A percentile compares a stretch with the other conserved stretches of the same genome.
phyloP scores from a whole-genome alignment of 2,888 invertebrate species.

The Boloria selene region DNA sequence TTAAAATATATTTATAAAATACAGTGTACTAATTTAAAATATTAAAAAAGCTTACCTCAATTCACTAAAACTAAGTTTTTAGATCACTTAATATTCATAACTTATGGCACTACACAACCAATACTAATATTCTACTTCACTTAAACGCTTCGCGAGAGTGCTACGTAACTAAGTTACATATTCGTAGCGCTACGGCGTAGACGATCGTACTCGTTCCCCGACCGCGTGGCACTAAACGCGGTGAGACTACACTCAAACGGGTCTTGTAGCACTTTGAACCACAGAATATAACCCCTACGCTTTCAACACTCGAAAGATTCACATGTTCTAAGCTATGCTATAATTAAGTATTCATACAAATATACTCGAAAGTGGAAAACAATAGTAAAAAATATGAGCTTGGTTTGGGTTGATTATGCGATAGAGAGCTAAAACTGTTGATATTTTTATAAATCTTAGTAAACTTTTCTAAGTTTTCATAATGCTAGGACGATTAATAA shows the following conservation, averaged over 20 bases:
- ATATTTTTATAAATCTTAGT: too few species aligned
- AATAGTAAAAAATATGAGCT: too few species aligned
- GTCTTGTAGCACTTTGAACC: conserved; percentile 20
- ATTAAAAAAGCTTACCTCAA: conserved; percentile 7
- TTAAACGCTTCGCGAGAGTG: conserved; percentile 14
- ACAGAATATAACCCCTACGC: conserved; percentile 15
- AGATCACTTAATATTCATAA: conserved; percentile 4
- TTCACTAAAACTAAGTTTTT: not conserved
- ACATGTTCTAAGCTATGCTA: conserved; percentile 9
- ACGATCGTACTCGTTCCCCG: conserved; percentile 63
- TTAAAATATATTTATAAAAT: not conserved
- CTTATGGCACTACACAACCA: not conserved
- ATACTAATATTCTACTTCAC: conserved; percentile 1
- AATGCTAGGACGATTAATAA: too few species aligned
- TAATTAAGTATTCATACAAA: conserved; percentile 18
- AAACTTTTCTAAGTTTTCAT: too few species aligned
- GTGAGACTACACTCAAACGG: conserved; percentile 31
- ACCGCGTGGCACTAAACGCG: conserved; percentile 62
- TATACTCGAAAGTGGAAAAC: not conserved
- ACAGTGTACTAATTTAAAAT: not conserved
- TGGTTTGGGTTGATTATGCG: too few species aligned
- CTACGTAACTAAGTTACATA: conserved; percentile 41
- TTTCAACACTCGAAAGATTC: conserved; percentile 22
- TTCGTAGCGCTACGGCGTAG: conserved; percentile 61
- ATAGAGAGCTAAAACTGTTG: too few species aligned